Evolutionary conservation across 2,888 invertebrate genomes (phyloP).

Genomic region (Shargacucullia verbasci): DNA sequence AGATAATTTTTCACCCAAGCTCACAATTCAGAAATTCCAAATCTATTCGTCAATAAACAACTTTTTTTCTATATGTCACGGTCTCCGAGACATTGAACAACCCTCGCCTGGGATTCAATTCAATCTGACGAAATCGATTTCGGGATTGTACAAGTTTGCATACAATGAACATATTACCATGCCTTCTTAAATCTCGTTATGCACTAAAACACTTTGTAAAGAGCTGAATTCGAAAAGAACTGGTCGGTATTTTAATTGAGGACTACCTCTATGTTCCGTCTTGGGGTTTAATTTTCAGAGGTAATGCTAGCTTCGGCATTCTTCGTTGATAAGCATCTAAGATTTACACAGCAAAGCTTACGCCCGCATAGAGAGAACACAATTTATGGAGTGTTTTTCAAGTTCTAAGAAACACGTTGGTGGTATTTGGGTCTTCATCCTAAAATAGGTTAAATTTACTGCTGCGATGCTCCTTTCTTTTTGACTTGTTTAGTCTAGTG

Average conservation of each 20-base stretch:
- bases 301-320: slow-evolving; percentile 16
- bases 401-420: slow-evolving; percentile 45
- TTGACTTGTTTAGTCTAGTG: too few species aligned
- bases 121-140: slow-evolving; percentile 46
- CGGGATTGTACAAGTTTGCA: slow-evolving; percentile 49
- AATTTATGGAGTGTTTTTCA: slow-evolving; percentile 43
- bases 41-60: slow-evolving; percentile 4
- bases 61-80: slow-evolving; percentile 34
- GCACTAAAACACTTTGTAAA: slow-evolving; percentile 41
- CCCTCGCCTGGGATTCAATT: slow-evolving; percentile 23
- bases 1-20: neutral
- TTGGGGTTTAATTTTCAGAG: slow-evolving; percentile 5
- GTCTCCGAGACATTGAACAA: slow-evolving; percentile 43
- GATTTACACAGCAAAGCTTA: slow-evolving; percentile 14
- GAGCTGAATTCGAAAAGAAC: slow-evolving; percentile 12
- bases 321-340: slow-evolving; percentile 39
- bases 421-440: slow-evolving; percentile 25
- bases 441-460: slow-evolving; percentile 23
- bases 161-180: slow-evolving; percentile 52
- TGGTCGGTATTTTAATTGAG: slow-evolving; percentile 21
- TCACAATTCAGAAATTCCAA: slow-evolving; percentile 3
- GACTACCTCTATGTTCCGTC: slow-evolving; percentile 1
- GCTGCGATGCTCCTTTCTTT: too few species aligned
- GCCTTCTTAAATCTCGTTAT: slow-evolving; percentile 42
- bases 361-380: slow-evolving; percentile 16